Evolutionary conservation across 2,113 vertebrate genomes (phyloP).

Genomic region (Pristiophorus japonicus): DNA sequence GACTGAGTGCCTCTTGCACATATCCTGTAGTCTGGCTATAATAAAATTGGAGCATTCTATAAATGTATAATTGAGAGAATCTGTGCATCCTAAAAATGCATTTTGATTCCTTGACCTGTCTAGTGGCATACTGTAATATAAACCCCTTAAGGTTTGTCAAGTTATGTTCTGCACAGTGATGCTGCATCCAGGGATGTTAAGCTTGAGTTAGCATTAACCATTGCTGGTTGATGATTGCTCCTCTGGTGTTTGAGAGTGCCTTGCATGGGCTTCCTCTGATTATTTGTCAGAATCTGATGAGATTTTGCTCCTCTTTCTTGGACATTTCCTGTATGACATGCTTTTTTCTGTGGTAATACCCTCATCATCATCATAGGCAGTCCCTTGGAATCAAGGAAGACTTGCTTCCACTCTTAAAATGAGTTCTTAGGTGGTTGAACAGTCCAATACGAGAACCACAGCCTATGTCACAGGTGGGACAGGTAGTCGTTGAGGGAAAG

Average conservation of each 20-base stretch:
- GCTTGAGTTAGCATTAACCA: neutral
- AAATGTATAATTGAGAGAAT: slow-evolving; percentile 10
- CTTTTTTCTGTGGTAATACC: neutral
- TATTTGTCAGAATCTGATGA: neutral
- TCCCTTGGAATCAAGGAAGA: no score
- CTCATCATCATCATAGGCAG: no score
- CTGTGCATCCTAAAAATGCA: neutral
- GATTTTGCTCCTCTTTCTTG: neutral
- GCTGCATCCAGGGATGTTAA: neutral
- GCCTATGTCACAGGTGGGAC: no score
- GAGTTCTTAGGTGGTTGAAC: no score
- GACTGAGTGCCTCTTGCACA: neutral
- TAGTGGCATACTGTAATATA: neutral
- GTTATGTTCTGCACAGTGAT: neutral
- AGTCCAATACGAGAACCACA: no score
- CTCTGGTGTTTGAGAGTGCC: neutral
- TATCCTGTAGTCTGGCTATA: neutral
- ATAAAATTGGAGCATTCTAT: neutral
- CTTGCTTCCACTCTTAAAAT: no score
- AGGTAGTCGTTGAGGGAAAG: no score
- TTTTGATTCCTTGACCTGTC: neutral
- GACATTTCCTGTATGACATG: neutral
- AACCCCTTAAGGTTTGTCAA: neutral
- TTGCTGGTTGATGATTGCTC: neutral
- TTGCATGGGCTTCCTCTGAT: neutral